A percentile compares a stretch with the other conserved stretches of the same genome.
Conservation (phyloP, 2,113 vertebrate species). For the Lamprotornis superbus region DNA sequence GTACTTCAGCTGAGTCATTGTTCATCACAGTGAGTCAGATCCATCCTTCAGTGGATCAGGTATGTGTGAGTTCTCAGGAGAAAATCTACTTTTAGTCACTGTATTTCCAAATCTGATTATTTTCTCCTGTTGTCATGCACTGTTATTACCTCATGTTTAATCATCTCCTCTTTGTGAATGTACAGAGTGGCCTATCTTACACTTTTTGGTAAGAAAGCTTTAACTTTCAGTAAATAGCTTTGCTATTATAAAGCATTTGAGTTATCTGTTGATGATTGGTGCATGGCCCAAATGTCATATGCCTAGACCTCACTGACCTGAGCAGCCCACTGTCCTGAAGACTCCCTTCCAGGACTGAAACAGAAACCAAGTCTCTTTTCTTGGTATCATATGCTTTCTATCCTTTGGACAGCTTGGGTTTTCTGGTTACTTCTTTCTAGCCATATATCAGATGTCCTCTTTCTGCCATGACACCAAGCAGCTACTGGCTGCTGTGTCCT, state of each 20-base stretch:
- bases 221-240: not conserved
- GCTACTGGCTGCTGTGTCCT: not conserved
- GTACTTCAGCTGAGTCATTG: not conserved
- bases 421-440: not conserved
- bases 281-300: not conserved
- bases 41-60: not conserved
- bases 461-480: not conserved
- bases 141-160: not conserved
- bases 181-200: not conserved
- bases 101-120: not conserved
- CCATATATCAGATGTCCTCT: not conserved
- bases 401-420: not conserved
- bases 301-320: not conserved
- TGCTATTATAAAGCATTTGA: not conserved
- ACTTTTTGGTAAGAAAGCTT: not conserved
- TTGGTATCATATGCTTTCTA: accelerated
- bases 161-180: not conserved
- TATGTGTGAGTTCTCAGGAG: not conserved
- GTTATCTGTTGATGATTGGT: not conserved
- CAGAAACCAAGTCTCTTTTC: not conserved
- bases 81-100: not conserved
- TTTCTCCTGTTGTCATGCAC: not conserved
- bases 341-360: not conserved
- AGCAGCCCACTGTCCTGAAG: not conserved
- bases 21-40: not conserved